These are phyloP conservation scores for Deilephila elpenor DNA, from an alignment of 2,888 invertebrate species.

Conservation along the genomic window DNA sequence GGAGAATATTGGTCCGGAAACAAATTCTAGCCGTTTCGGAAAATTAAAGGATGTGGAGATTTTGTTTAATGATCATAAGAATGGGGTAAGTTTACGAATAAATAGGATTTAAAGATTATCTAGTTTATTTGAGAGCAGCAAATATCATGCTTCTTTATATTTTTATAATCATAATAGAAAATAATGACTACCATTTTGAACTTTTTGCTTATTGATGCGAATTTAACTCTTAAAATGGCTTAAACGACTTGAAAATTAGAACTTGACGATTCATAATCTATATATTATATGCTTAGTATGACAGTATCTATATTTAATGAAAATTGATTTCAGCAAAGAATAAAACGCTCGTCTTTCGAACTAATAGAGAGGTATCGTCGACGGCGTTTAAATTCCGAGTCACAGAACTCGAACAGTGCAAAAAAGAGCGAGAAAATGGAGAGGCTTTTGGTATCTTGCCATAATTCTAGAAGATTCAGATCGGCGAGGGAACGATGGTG, in stretches of 20 bases:
- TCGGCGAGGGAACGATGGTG: slow-evolving; percentile 96
- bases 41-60: slow-evolving; percentile 80
- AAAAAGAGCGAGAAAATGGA: slow-evolving; percentile 50
- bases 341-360: slow-evolving; percentile 72
- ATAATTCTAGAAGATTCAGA: slow-evolving; percentile 88
- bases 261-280: no score
- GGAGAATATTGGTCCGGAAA: slow-evolving; percentile 68
- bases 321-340: slow-evolving; percentile 49
- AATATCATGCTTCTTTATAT: no score
- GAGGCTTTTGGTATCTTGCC: slow-evolving; percentile 83
- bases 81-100: slow-evolving; percentile 55
- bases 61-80: slow-evolving; percentile 66
- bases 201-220: no score
- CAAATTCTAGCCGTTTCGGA: slow-evolving; percentile 61
- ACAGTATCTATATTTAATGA: no score
- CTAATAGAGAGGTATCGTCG: slow-evolving; percentile 65
- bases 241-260: no score
- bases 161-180: no score
- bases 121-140: no score
- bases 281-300: no score
- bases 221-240: no score
- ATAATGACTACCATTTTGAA: no score
- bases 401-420: slow-evolving; percentile 42
- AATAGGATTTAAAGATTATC: no score
- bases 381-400: slow-evolving; percentile 62